Evolutionary conservation across 2,113 vertebrate species (phyloP).

Genomic region (Macroglossus sobrinus): DNA sequence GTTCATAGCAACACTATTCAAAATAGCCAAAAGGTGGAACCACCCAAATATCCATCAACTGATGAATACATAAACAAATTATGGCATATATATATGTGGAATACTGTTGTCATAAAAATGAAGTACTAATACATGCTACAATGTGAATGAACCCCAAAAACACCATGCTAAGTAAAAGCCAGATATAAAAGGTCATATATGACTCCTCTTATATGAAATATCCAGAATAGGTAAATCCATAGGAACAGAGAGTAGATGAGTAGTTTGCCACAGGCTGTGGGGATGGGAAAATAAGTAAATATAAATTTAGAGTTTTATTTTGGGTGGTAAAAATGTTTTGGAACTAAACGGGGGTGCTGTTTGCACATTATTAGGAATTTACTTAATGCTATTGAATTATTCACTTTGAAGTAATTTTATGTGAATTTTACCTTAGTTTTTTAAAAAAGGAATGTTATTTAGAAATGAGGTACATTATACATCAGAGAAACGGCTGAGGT

Average conservation of each 20-base stretch:
- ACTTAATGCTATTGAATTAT: background rate
- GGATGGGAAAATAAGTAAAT: background rate
- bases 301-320: background rate
- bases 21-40: background rate
- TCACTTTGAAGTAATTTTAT: background rate
- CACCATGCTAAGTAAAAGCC: background rate
- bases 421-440: background rate
- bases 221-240: background rate
- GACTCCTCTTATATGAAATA: background rate
- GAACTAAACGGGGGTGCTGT: background rate
- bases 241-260: background rate
- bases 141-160: background rate
- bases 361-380: background rate
- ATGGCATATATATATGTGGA: background rate
- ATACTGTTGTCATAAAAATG: background rate
- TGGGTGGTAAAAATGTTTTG: background rate
- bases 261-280: background rate
- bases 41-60: background rate
- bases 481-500: background rate
- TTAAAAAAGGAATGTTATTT: background rate
- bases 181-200: background rate
- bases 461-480: background rate
- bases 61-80: background rate
- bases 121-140: background rate
- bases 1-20: background rate